Conservation (phyloP, 2,888 invertebrate species). For the Drymonia ruficornis region DNA sequence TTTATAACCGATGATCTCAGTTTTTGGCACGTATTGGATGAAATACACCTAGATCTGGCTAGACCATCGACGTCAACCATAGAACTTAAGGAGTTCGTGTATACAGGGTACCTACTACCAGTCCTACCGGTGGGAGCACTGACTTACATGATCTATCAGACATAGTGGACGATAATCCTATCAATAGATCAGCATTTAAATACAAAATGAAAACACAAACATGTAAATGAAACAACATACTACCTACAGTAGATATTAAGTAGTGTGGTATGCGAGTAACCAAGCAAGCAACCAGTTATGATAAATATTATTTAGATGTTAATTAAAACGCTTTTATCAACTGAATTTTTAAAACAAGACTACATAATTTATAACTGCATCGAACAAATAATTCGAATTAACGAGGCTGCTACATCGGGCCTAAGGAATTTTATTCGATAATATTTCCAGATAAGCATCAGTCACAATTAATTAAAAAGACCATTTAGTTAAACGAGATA, state of each 20-base stretch:
- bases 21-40: too few relatives aligned
- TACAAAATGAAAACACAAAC: neutral
- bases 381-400: conserved; percentile 6
- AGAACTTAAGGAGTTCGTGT: too few relatives aligned
- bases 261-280: neutral
- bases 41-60: too few relatives aligned
- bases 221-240: neutral
- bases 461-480: conserved; percentile 19
- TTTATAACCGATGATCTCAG: too few relatives aligned
- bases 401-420: neutral
- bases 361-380: conserved; percentile 6
- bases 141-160: too few relatives aligned
- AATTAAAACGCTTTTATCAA: conserved; percentile 5
- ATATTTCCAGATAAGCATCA: conserved; percentile 5
- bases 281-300: conserved; percentile 3
- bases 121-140: too few relatives aligned
- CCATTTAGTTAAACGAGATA: conserved; percentile 18
- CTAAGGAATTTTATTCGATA: conserved; percentile 8
- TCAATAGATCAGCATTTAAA: neutral
- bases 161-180: too few relatives aligned
- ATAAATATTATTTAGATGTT: conserved; percentile 5
- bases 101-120: too few relatives aligned
- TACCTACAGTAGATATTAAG: neutral
- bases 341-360: conserved; percentile 2
- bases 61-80: too few relatives aligned